These are phyloP conservation scores for Arctia plantaginis DNA, from an alignment of 2,888 invertebrate genomes.

Conservation along the genomic window DNA sequence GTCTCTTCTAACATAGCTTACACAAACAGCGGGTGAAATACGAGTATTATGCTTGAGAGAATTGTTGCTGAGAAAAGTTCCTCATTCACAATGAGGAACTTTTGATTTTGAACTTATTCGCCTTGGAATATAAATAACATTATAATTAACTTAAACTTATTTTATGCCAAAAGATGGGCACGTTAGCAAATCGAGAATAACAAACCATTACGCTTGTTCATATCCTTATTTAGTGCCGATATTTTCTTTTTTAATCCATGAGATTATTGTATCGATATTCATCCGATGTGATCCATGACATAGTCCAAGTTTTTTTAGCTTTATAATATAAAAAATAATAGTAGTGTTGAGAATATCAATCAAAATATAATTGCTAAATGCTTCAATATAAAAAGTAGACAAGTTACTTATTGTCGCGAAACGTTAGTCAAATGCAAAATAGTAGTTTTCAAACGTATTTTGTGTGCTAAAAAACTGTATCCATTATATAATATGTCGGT, in stretches of 20 bases:
- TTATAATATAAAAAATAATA: too few species aligned
- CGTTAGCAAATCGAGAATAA: not conserved
- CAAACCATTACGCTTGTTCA: not conserved
- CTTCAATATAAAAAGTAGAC: not conserved
- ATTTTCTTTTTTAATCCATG: not conserved
- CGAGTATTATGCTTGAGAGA: not conserved
- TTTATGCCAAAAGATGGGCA: not conserved
- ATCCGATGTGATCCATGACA: not conserved
- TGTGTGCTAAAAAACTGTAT: conserved; percentile 23
- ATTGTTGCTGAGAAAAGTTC: too few species aligned
- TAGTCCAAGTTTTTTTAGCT: not conserved
- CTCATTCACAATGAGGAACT: not conserved
- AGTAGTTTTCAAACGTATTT: conserved; percentile 19
- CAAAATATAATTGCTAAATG: conserved; percentile 14
- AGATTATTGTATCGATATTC: not conserved
- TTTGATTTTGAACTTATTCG: not conserved
- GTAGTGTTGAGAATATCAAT: conserved; percentile 29
- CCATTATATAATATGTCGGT: conserved; percentile 27
- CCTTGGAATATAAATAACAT: not conserved
- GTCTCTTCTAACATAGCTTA: not conserved
- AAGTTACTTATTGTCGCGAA: conserved; percentile 22
- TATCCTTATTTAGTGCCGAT: not conserved
- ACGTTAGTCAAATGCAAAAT: conserved; percentile 20
- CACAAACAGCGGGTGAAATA: not conserved
- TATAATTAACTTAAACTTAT: not conserved